Evolutionary conservation across 2,113 vertebrate genomes (phyloP).

Genomic region (Equus przewalskii): DNA sequence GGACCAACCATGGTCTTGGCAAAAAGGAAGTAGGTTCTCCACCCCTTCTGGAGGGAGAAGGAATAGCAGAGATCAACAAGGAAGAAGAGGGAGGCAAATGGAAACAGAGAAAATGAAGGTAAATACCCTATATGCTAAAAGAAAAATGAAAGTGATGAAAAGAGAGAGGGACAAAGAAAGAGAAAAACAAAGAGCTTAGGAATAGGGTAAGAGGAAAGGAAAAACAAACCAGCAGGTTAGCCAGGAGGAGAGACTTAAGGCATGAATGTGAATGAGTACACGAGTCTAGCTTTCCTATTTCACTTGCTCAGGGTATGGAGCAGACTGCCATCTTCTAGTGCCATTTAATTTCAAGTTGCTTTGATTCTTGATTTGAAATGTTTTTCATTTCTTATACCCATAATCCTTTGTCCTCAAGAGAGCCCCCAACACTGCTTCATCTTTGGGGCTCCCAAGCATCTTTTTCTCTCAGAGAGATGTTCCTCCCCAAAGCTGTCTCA

Average conservation of each 20-base stretch:
- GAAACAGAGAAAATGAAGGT: constrained; percentile 45
- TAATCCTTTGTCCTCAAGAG: constrained; percentile 33
- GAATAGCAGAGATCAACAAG: constrained; percentile 64
- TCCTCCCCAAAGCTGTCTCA: not conserved
- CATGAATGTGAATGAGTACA: not conserved
- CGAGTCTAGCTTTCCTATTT: not conserved
- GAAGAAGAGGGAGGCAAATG: not conserved
- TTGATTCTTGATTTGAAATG: constrained; percentile 38
- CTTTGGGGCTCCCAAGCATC: not conserved
- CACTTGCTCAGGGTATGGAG: not conserved
- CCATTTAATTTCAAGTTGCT: constrained; percentile 40
- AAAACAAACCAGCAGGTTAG: constrained; percentile 59
- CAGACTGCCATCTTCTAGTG: constrained; percentile 61
- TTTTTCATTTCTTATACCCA: constrained; percentile 28
- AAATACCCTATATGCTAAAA: not conserved
- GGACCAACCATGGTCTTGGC: constrained; percentile 55
- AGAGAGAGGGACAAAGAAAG: constrained; percentile 15
- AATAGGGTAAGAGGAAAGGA: constrained; percentile 1
- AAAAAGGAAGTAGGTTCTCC: constrained; percentile 44
- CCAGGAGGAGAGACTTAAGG: not conserved
- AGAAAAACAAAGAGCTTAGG: constrained; percentile 35
- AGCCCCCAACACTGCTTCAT: not conserved
- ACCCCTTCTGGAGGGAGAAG: constrained; percentile 65
- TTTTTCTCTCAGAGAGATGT: not conserved
- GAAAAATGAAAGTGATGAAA: constrained; percentile 54